phyloP scores from a whole-genome alignment of 2,113 vertebrate genomes.

The Cheirogaleus medius region DNA sequence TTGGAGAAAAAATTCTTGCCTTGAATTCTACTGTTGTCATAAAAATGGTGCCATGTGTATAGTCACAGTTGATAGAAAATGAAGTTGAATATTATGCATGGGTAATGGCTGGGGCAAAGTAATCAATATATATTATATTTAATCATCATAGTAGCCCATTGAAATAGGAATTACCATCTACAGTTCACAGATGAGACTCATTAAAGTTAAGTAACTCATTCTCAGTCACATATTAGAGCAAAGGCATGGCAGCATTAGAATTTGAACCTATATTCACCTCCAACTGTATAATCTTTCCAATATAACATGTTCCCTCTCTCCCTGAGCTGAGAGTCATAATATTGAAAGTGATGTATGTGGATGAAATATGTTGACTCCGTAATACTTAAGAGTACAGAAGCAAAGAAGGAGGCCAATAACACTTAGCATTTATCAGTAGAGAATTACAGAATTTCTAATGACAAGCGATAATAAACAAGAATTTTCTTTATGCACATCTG shows the following conservation, averaged over 20 bases:
- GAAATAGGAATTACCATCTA: background rate
- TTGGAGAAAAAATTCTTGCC: background rate
- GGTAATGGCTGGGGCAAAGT: background rate
- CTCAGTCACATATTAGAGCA: background rate
- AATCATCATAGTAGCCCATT: background rate
- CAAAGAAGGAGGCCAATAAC: background rate
- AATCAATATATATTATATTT: background rate
- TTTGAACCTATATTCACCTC: background rate
- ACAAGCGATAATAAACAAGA: background rate
- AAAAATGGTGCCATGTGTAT: background rate
- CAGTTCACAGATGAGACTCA: background rate
- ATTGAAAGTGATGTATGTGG: background rate
- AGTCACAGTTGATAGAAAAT: background rate
- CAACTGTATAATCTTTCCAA: background rate
- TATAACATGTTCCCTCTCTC: background rate
- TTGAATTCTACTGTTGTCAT: background rate
- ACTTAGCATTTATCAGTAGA: background rate
- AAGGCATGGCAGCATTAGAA: background rate
- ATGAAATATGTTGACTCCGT: slow-evolving; percentile 18
- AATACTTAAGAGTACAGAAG: background rate
- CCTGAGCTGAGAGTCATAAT: background rate
- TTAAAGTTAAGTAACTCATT: slow-evolving; percentile 30
- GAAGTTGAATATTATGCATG: background rate
- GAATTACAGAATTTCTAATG: slow-evolving; percentile 8
- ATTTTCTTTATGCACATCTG: slow-evolving; percentile 49